Base-by-base conservation (phyloP, 2,888 invertebrate genomes). In the Trichacis sp. region DNA sequence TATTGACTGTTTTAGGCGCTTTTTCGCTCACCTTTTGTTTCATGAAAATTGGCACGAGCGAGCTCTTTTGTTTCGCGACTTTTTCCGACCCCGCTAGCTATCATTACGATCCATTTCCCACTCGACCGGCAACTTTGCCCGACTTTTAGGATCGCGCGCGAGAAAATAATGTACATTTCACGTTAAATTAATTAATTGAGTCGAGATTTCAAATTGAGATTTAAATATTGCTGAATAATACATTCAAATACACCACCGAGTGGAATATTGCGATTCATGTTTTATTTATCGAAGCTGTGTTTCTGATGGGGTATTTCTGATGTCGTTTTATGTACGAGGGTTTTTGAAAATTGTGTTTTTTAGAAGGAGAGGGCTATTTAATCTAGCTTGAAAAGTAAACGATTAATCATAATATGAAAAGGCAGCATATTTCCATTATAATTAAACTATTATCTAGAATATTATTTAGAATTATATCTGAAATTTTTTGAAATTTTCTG, bases 151-250 rank as follows among this genome's bases (percentile, higher is more conserved):
- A n/a, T n/a, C n/a, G n/a, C n/a, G n/a, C n/a, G n/a, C n/a, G n/a
- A n/a, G n/a, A n/a, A 33, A 6, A 6, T n/a, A n/a, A 33, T 33
- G 24, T 24, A 24, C 24, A 24, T 5, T 24, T 3, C 14, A 5
- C 40, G 15, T 43, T 43, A 17, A 11, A 19, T n/a, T 17, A 50
- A 47, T 45, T 51, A 64, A 47, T 64, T 64, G 47, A 45, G 20
- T 4, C 8, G 14, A 42, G 11, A 49, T 20, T 42, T 30, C n/a
- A 55, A 55, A 56, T 56, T 52, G 38, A 43, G 52, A 45, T 64
- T 56, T 48, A 43, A 60, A 60, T 65, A 65, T 55, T 40, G 53
- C 19, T 20, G n/a, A 57, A 60, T 53, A 60, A 64, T 60, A 52
- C 59, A 64, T 64, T 60, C 56, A 52, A 60, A 64, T 56, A 49